These are phyloP conservation scores for Eumerus sabulonum DNA, from an alignment of 2,888 invertebrate genomes.

Conservation along the genomic window DNA sequence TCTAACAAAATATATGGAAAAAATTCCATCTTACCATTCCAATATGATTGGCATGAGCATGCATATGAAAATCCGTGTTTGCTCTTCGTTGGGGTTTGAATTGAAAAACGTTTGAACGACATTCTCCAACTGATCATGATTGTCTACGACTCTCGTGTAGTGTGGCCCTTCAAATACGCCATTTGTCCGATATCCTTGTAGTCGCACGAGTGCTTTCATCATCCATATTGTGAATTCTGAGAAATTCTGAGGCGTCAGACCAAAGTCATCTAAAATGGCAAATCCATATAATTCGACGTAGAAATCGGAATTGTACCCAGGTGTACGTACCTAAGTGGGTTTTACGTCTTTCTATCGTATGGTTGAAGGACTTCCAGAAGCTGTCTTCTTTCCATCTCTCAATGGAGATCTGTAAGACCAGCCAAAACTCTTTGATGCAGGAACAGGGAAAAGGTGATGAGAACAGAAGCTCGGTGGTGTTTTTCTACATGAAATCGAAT, in stretches of 20 bases:
- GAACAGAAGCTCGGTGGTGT: constrained; percentile 78
- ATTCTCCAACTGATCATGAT: constrained; percentile 79
- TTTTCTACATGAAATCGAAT: constrained; percentile 72
- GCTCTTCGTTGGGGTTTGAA: constrained; percentile 79
- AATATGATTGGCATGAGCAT: constrained; percentile 78
- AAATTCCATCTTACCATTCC: constrained; percentile 76
- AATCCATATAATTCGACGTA: background rate
- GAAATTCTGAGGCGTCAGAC: constrained; percentile 69
- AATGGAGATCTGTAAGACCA: constrained; percentile 79
- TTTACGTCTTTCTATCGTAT: constrained; percentile 74
- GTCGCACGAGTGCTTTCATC: constrained; percentile 78
- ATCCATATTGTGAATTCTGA: constrained; percentile 79
- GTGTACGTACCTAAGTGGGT: constrained; percentile 68
- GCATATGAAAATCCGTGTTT: constrained; percentile 79
- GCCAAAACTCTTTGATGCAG: constrained; percentile 82
- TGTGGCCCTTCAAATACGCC: constrained; percentile 75
- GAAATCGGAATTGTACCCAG: background rate
- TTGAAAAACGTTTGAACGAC: constrained; percentile 79
- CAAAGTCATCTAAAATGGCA: constrained; percentile 66
- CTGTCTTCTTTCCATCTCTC: constrained; percentile 73
- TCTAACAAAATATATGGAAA: too few species aligned
- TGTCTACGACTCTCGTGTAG: constrained; percentile 72
- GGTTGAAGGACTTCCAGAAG: constrained; percentile 80
- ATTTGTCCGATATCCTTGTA: constrained; percentile 77
- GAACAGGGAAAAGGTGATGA: constrained; percentile 81